A percentile compares a stretch with the other conserved stretches of the same genome.
Evolutionary conservation across 1,140 invertebrate genomes (phyloP).

Genomic region (Ladona fulva): DNA sequence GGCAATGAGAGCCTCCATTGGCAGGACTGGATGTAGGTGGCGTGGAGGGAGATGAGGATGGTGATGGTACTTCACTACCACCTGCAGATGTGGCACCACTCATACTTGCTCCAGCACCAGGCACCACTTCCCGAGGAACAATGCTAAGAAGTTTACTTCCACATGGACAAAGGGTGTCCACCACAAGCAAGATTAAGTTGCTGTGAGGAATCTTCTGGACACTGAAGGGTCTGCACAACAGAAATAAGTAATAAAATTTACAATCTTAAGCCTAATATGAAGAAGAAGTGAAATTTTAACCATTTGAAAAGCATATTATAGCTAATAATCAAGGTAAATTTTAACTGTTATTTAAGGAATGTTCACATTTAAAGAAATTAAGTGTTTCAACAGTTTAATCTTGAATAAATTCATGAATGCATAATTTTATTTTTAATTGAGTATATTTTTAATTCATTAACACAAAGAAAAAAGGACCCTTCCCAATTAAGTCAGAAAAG

Average conservation of each 20-base stretch:
- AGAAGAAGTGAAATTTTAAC: too few relatives aligned
- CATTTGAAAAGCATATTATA: too few relatives aligned
- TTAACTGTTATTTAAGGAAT: too few relatives aligned
- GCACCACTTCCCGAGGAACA: constrained; percentile 59
- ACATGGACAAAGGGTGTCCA: constrained; percentile 82
- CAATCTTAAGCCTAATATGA: too few relatives aligned
- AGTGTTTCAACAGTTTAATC: too few relatives aligned
- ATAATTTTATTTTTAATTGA: too few relatives aligned
- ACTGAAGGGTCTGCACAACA: constrained; percentile 65
- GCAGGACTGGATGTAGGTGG: constrained; percentile 19
- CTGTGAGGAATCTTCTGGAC: constrained; percentile 87
- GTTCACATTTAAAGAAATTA: too few relatives aligned
- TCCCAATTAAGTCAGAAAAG: too few relatives aligned
- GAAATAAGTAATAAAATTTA: not conserved
- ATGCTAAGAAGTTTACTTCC: constrained; percentile 74
- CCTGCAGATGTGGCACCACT: not conserved
- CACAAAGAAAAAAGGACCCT: too few relatives aligned
- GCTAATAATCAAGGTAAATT: too few relatives aligned
- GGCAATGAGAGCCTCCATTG: constrained; percentile 35
- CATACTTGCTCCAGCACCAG: constrained; percentile 25
- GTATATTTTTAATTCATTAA: too few relatives aligned
- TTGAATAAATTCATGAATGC: too few relatives aligned
- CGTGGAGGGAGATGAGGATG: constrained; percentile 1
- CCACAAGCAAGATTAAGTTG: constrained; percentile 80
- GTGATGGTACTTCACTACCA: not conserved